Percentiles rank a stretch among this genome's conserved stretches.
Conservation (phyloP, 2,797 vertebrate genomes). For the Sparidentex hasta region DNA sequence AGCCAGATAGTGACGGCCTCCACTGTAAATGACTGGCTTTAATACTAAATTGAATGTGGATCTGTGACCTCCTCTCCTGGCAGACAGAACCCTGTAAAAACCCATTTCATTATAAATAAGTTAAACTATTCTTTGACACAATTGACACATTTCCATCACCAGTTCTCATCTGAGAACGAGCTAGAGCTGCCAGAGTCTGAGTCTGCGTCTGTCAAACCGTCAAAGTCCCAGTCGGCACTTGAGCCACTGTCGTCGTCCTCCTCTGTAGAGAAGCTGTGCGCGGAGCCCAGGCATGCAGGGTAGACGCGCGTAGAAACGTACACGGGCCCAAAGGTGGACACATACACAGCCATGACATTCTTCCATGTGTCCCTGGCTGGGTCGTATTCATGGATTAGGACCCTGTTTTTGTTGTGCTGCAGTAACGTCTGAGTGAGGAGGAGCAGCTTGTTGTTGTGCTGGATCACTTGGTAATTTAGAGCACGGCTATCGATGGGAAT, state of each 20-base stretch:
- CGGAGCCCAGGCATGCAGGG: constrained; percentile 88
- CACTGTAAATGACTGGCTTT: constrained; percentile 5
- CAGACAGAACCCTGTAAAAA: constrained; percentile 39
- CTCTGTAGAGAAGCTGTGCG: constrained; percentile 90
- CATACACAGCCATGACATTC: constrained; percentile 89
- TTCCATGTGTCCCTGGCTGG: constrained; percentile 87
- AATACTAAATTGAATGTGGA: constrained; percentile 32
- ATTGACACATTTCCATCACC: constrained; percentile 69
- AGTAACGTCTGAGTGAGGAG: constrained; percentile 90
- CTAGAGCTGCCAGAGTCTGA: constrained; percentile 91
- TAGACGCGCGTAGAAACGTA: constrained; percentile 91
- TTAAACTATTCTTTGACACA: constrained; percentile 36
- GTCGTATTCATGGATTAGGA: constrained; percentile 91
- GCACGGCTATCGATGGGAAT: constrained; percentile 90
- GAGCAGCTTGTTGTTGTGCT: constrained; percentile 87
- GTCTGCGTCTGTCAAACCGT: constrained; percentile 90
- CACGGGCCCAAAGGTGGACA: constrained; percentile 89
- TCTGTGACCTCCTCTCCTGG: neutral
- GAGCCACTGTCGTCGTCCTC: constrained; percentile 92
- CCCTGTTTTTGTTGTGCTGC: constrained; percentile 91
- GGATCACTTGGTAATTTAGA: constrained; percentile 91
- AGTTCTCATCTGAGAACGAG: constrained; percentile 92
- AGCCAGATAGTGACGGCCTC: neutral
- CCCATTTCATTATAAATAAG: constrained; percentile 37
- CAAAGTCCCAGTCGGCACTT: constrained; percentile 93